These are phyloP conservation scores for Mobula hypostoma DNA, from an alignment of 2,113 vertebrate species.

Conservation along the genomic window DNA sequence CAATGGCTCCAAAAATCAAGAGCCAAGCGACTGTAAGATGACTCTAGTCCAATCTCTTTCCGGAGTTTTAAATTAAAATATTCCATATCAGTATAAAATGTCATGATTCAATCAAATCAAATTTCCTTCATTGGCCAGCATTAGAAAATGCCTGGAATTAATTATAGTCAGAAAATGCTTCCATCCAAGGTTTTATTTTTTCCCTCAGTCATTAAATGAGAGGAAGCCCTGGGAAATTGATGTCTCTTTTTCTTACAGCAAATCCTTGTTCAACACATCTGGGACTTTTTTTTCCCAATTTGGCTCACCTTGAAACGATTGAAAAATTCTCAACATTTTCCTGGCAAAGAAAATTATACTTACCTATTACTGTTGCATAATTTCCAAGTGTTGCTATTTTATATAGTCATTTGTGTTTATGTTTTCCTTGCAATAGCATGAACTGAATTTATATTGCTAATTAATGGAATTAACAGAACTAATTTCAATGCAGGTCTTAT, in stretches of 20 bases:
- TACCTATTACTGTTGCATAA: too few species aligned
- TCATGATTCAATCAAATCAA: background rate
- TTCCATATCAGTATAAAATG: background rate
- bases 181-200: background rate
- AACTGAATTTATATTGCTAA: too few species aligned
- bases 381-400: too few species aligned
- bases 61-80: background rate
- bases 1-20: background rate
- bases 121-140: background rate
- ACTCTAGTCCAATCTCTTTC: background rate
- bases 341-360: too few species aligned
- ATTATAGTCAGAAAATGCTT: background rate
- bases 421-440: too few species aligned
- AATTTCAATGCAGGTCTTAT: too few species aligned
- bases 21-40: background rate
- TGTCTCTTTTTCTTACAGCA: background rate
- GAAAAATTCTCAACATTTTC: too few species aligned
- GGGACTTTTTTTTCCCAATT: too few species aligned
- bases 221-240: background rate
- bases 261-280: background rate
- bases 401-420: too few species aligned
- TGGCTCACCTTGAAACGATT: too few species aligned
- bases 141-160: background rate
- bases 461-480: too few species aligned
- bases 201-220: slow-evolving; percentile 6